These are phyloP conservation scores for Drosophila malerkotliana DNA, from an alignment of 1,140 invertebrate genomes.

Conservation along the genomic window DNA sequence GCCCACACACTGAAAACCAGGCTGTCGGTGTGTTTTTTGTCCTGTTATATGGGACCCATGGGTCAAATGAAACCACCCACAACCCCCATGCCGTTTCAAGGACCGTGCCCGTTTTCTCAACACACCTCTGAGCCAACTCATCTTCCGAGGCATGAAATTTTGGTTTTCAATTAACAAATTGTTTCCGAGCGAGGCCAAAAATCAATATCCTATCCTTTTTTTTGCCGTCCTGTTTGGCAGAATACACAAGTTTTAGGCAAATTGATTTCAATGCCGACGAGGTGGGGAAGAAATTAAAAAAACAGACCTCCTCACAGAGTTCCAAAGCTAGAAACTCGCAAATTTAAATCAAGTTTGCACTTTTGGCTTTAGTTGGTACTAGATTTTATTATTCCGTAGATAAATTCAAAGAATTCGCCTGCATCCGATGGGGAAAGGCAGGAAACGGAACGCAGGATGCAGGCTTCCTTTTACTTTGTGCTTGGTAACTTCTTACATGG, in stretches of 20 bases:
- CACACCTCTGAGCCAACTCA: slow-evolving; percentile 27
- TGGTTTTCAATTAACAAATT: slow-evolving; percentile 77
- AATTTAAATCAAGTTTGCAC: not conserved
- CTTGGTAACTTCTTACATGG: slow-evolving; percentile 39
- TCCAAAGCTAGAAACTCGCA: too few species aligned
- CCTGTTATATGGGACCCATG: slow-evolving; percentile 32
- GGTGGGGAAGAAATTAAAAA: too few species aligned
- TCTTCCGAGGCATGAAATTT: slow-evolving; percentile 57
- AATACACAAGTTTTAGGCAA: not conserved
- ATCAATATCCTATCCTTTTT: slow-evolving; percentile 23
- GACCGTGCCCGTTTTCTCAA: not conserved
- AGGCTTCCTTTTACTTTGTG: slow-evolving; percentile 29
- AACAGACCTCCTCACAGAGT: too few species aligned
- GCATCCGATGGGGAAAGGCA: slow-evolving; percentile 15
- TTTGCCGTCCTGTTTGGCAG: not conserved
- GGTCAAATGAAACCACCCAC: slow-evolving; percentile 24
- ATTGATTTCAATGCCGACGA: not conserved
- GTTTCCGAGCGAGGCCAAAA: slow-evolving; percentile 33
- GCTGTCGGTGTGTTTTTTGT: slow-evolving; percentile 24
- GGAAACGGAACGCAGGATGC: slow-evolving; percentile 20
- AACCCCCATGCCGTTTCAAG: slow-evolving; percentile 8
- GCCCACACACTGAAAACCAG: not conserved
- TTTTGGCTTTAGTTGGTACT: not conserved
- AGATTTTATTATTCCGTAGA: slow-evolving; percentile 3
- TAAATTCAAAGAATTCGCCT: slow-evolving; percentile 18